Base-by-base conservation (phyloP, 1,140 invertebrate genomes). In the Euura saliciscinereae region DNA sequence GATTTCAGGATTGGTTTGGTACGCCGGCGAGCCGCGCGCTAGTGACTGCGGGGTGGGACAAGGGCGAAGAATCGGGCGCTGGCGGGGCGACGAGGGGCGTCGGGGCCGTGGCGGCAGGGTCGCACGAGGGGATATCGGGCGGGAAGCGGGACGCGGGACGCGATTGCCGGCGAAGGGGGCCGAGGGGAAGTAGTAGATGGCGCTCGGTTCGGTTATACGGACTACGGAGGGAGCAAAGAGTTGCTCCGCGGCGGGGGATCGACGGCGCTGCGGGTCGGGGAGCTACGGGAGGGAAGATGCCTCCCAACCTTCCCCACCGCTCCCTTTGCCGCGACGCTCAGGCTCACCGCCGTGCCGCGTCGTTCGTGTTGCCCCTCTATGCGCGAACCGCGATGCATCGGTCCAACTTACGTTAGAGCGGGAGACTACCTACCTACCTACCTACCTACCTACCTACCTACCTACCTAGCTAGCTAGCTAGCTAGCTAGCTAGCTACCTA, bases 1-100 rank as follows among this genome's bases (percentile, higher is more conserved):
- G 80, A 80, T 78, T 81, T 83, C 80, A 78, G 77, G 78, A 83
- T 76, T 83, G 82, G 78, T 80, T 81, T 78, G 79, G 77, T 59
- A 59, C 51, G 77, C 77, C 80, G 76, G 74, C 79, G 81, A 78
- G 66, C 69, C 71, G 76, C 67, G 78, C 77, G 70, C 73, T 71
- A 69, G 46, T 66, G 71, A 78, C 75, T 75, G 77, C 76, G 73
- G 75, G 72, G 71, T 45, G 73, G 75, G 69, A 44, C 71, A 75
- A 72, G 45, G 73, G 44, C n/a, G 66, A 43, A 51, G 45, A 67
- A 69, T 69, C 70, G 64, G 69, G 69, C n/a, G 10, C 7, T 3
- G 72, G 69, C 42, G 64, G 65, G 71, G 74, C 70, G 78, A 75
- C 74, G 75, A 71, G 74, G 76, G 45, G 64, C 67, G 65, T 46